Evolutionary conservation across 2,797 vertebrate species (phyloP).

Genomic region (Schizopygopsis malacanthus): DNA sequence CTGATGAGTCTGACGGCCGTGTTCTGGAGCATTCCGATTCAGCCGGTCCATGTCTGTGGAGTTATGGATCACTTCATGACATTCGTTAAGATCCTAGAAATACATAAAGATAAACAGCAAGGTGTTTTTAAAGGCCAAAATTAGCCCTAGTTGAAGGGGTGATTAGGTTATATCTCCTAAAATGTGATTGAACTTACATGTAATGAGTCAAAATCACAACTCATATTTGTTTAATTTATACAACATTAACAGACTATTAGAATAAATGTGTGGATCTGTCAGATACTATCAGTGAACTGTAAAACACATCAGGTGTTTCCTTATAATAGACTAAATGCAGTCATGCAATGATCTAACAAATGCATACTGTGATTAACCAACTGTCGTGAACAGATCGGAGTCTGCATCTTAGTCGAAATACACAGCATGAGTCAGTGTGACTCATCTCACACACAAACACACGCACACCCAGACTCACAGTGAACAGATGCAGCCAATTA

Average conservation of each 20-base stretch:
- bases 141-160: neutral
- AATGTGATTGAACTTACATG: neutral
- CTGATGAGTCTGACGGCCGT: conserved; percentile 78
- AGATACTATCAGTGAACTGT: conserved; percentile 31
- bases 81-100: conserved; percentile 71
- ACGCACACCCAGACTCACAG: conserved; percentile 46
- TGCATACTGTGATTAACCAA: conserved; percentile 30
- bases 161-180: neutral
- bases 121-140: neutral
- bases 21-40: conserved; percentile 70
- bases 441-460: conserved; percentile 44
- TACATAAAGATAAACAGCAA: conserved; percentile 2
- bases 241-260: neutral
- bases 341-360: conserved; percentile 56
- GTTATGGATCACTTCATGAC: conserved; percentile 67
- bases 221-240: neutral
- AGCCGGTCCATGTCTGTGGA: conserved; percentile 80
- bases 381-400: conserved; percentile 25
- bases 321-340: neutral
- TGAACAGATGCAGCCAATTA: conserved; percentile 71
- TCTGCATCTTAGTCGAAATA: conserved; percentile 39
- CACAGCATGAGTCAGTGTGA: conserved; percentile 55
- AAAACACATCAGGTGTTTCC: conserved; percentile 38
- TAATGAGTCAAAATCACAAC: neutral
- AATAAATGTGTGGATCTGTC: conserved; percentile 15